Conservation (phyloP, 2,797 vertebrate genomes). For the Crenuchus spilurus region DNA sequence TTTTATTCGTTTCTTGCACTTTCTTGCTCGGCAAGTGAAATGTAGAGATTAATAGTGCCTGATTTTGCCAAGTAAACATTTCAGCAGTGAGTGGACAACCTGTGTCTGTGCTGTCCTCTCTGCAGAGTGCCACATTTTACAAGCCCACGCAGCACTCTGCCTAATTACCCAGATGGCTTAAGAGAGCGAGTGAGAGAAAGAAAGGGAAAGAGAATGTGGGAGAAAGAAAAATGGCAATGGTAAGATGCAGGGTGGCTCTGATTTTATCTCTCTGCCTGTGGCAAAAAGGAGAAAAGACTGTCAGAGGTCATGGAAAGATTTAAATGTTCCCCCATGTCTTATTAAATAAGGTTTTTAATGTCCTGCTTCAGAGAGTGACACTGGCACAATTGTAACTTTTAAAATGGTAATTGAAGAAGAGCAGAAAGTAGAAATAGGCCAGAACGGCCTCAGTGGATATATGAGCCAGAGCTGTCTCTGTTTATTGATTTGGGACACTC, state of each 20-base stretch:
- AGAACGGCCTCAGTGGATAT: background rate
- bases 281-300: background rate
- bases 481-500: background rate
- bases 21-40: conserved; percentile 33
- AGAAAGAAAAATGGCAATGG: background rate
- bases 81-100: conserved; percentile 31
- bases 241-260: conserved; percentile 14
- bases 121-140: conserved; percentile 42
- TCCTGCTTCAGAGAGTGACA: background rate
- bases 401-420: background rate
- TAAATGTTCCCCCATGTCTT: background rate
- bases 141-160: conserved; percentile 47
- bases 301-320: conserved; percentile 25
- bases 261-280: conserved; percentile 15
- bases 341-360: conserved; percentile 35
- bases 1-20: conserved; percentile 8
- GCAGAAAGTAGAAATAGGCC: background rate
- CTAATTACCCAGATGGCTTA: conserved; percentile 51
- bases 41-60: conserved; percentile 27
- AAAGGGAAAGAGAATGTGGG: background rate
- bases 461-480: too few species aligned
- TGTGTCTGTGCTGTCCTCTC: conserved; percentile 22
- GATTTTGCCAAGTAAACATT: conserved; percentile 43
- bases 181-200: conserved; percentile 12
- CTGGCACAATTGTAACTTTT: background rate